Evolutionary conservation across 1,140 invertebrate species (phyloP).

Genomic region (Steinernema feltiae): DNA sequence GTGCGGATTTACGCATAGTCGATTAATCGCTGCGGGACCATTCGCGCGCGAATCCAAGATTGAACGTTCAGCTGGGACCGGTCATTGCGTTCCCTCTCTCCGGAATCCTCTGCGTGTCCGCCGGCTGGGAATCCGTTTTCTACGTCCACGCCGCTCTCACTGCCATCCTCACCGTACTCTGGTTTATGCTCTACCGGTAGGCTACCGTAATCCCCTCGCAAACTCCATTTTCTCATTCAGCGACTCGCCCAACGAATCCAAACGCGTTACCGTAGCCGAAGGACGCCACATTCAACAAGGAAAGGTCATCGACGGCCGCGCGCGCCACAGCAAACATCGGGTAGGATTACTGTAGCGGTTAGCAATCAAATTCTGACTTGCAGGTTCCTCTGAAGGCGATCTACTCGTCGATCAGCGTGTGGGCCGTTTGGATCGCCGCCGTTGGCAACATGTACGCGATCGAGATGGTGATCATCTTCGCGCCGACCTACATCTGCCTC

Average conservation of each 20-base stretch:
- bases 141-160: slow-evolving; percentile 30
- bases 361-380: neutral
- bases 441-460: slow-evolving; percentile 36
- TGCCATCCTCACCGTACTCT: slow-evolving; percentile 6
- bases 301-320: slow-evolving; percentile 10
- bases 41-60: no score
- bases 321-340: neutral
- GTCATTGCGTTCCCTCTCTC: neutral
- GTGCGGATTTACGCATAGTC: no score
- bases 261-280: slow-evolving; percentile 12
- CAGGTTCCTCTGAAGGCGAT: slow-evolving; percentile 17
- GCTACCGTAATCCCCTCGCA: neutral
- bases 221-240: neutral
- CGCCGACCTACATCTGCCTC: slow-evolving; percentile 27
- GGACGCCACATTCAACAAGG: slow-evolving; percentile 21
- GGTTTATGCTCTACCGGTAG: slow-evolving; percentile 11
- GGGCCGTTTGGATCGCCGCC: slow-evolving; percentile 37
- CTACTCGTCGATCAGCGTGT: slow-evolving; percentile 28
- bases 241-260: neutral
- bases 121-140: slow-evolving; percentile 34
- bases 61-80: neutral
- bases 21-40: no score
- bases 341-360: neutral
- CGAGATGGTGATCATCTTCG: slow-evolving; percentile 34
- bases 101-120: slow-evolving; percentile 25